These are phyloP conservation scores for Chrysocyon brachyurus DNA, from an alignment of 2,797 vertebrate genomes.

Conservation along the genomic window DNA sequence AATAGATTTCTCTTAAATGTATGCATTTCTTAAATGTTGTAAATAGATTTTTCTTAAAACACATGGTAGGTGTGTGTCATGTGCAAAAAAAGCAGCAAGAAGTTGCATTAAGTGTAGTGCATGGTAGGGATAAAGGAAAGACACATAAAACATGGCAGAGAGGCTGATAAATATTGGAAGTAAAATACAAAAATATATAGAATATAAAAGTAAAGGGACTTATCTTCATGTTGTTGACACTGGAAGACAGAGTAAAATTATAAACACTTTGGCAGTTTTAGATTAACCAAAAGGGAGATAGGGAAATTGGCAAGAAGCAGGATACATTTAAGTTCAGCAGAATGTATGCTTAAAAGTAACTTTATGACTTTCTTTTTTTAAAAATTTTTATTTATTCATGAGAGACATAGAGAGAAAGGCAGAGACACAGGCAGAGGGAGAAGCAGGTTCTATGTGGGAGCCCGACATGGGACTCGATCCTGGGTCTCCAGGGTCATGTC, in stretches of 20 bases:
- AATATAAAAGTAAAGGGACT: not conserved
- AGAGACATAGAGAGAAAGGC: no score
- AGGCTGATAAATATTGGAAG: not conserved
- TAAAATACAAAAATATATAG: not conserved
- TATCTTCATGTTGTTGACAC: not conserved
- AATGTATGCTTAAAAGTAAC: constrained; percentile 22
- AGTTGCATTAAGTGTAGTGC: not conserved
- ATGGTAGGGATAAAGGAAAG: not conserved
- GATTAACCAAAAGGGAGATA: not conserved
- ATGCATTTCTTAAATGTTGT: not conserved
- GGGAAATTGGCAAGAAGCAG: not conserved
- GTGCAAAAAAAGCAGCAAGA: not conserved
- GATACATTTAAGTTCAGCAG: not conserved
- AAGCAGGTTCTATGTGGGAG: no score
- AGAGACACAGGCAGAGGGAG: no score
- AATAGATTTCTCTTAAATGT: not conserved
- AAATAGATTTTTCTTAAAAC: not conserved
- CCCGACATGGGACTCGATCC: no score
- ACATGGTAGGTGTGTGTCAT: not conserved
- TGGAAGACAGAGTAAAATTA: not conserved
- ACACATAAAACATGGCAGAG: not conserved
- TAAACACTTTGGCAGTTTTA: not conserved
- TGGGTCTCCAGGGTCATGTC: no score
- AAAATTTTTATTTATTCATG: no score
- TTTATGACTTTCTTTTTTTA: not conserved